Evolutionary conservation across 2,113 vertebrate genomes (phyloP).

Genomic region (Trochalopteron elliotii): DNA sequence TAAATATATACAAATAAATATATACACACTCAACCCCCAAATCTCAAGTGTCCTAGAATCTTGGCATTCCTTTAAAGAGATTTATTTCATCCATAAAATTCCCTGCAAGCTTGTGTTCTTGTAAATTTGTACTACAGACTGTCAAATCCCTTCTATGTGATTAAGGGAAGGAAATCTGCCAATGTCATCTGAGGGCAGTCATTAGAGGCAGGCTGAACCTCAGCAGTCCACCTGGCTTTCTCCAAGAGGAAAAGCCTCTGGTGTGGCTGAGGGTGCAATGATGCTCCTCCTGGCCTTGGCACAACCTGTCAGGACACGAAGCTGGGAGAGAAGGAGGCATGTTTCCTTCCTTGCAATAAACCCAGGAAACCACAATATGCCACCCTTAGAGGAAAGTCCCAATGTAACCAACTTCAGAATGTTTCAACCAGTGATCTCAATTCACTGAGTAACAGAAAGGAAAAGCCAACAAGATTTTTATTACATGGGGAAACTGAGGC

Average conservation of each 20-base stretch:
- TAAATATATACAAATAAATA: constrained; percentile 36
- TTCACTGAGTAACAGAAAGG: neutral
- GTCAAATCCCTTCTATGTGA: neutral
- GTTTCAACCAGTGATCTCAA: neutral
- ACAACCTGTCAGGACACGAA: neutral
- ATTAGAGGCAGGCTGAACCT: neutral
- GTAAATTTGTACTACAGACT: constrained; percentile 1
- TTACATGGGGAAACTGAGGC: neutral
- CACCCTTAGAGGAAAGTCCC: neutral
- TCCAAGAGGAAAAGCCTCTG: neutral
- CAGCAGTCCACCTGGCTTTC: neutral
- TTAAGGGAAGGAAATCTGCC: constrained; percentile 9
- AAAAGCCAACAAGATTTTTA: neutral
- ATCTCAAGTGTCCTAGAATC: constrained; percentile 5
- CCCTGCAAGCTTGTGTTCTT: neutral
- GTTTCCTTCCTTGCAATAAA: neutral
- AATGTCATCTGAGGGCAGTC: neutral
- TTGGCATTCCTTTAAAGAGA: constrained; percentile 31
- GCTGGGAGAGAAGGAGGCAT: neutral
- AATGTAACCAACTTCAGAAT: neutral
- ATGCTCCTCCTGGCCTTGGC: neutral
- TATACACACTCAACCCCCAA: neutral
- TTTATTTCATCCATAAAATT: constrained; percentile 47
- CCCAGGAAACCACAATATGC: neutral
- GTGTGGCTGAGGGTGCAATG: neutral